Percentiles rank a stretch among this genome's conserved stretches.
These are phyloP conservation scores for Orthonevra nobilis DNA, from an alignment of 2,888 invertebrate genomes.

Conservation along the genomic window DNA sequence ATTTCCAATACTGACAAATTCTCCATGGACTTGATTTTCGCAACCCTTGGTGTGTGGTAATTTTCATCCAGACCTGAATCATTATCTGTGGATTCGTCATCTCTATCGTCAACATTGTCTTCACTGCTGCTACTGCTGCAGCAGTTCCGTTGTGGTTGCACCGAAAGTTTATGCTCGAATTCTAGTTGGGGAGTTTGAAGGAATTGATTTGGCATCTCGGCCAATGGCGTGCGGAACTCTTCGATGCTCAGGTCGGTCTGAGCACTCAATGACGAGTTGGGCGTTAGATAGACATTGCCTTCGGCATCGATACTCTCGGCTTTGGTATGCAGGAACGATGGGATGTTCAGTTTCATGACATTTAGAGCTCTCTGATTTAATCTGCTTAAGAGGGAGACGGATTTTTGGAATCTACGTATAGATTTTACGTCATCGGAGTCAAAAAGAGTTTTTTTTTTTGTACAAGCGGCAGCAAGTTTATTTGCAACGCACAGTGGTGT, in stretches of 20 bases:
- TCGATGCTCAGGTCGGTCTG: slow-evolving; percentile 74
- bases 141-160: slow-evolving; percentile 72
- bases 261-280: slow-evolving; percentile 77
- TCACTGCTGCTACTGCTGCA: slow-evolving; percentile 71
- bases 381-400: slow-evolving; percentile 80
- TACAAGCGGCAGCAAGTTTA: slow-evolving; percentile 37
- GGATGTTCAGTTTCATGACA: slow-evolving; percentile 79
- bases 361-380: slow-evolving; percentile 79
- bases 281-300: slow-evolving; percentile 77
- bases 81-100: slow-evolving; percentile 73
- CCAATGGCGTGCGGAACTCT: slow-evolving; percentile 78
- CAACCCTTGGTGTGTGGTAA: slow-evolving; percentile 78
- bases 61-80: slow-evolving; percentile 79
- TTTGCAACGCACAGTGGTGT: slow-evolving; percentile 45
- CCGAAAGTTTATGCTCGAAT: slow-evolving; percentile 18
- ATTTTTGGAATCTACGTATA: slow-evolving; percentile 79
- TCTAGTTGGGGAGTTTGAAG: slow-evolving; percentile 72
- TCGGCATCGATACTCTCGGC: slow-evolving; percentile 68
- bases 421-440: slow-evolving; percentile 5
- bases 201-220: slow-evolving; percentile 75
- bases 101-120: slow-evolving; percentile 69
- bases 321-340: slow-evolving; percentile 73
- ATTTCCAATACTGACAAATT: slow-evolving; percentile 79
- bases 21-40: slow-evolving; percentile 80
- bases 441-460: slow-evolving; percentile 48